Evolutionary conservation across 2,797 vertebrate species (phyloP).

Genomic region (Syngnathus rostellatus): DNA sequence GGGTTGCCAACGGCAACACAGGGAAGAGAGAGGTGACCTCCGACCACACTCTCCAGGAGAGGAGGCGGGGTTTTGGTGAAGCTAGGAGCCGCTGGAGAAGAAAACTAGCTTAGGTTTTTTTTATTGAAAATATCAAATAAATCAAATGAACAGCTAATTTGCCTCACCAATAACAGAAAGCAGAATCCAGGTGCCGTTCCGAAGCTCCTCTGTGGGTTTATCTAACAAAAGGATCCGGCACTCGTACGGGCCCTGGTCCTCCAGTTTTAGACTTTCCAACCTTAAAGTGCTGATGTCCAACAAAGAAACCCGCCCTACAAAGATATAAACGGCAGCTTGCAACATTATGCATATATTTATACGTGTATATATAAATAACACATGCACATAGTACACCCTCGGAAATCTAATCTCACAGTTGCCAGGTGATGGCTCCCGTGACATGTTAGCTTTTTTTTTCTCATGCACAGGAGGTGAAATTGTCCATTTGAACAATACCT

Average conservation of each 20-base stretch:
- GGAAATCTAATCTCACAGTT: constrained; percentile 67
- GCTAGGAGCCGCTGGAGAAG: constrained; percentile 73
- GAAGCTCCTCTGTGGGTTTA: constrained; percentile 72
- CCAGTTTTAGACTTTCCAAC: constrained; percentile 70
- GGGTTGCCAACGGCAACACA: constrained; percentile 82
- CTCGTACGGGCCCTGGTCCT: constrained; percentile 87
- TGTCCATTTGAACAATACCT: background rate
- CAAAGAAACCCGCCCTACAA: constrained; percentile 78
- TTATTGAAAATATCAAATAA: no score
- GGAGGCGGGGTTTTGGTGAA: constrained; percentile 76
- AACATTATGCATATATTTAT: constrained; percentile 8
- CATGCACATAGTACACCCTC: constrained; percentile 15
- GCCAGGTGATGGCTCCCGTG: constrained; percentile 63
- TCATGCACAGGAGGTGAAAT: constrained; percentile 6
- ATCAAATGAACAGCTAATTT: background rate
- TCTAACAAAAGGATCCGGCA: constrained; percentile 83
- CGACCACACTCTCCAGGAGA: constrained; percentile 69
- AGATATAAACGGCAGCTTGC: constrained; percentile 2
- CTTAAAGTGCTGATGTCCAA: constrained; percentile 72
- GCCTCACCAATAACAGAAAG: constrained; percentile 80
- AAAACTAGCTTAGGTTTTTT: constrained; percentile 1
- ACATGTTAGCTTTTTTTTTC: constrained; percentile 20
- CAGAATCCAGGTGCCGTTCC: constrained; percentile 81
- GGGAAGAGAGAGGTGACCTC: constrained; percentile 63
- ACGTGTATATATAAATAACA: background rate